These are phyloP conservation scores for Leptocoma aspasia DNA, from an alignment of 2,113 vertebrate genomes.

Conservation along the genomic window DNA sequence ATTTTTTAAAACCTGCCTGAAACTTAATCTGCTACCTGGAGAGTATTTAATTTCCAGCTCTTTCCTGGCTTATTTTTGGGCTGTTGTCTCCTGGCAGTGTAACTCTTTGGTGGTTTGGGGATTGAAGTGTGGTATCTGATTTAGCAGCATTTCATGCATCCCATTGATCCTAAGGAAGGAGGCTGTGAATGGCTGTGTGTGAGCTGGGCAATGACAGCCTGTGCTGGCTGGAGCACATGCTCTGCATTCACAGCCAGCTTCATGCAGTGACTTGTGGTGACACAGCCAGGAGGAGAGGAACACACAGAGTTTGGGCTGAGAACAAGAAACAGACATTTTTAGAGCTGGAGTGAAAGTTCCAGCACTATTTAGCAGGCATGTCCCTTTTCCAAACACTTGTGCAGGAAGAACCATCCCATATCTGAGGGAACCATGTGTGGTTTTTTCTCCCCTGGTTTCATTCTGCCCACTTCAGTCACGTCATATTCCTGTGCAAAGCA, in stretches of 20 bases:
- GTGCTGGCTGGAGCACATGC: not conserved
- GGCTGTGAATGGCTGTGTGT: not conserved
- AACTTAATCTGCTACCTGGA: not conserved
- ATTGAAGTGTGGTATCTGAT: not conserved
- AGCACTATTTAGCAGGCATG: not conserved
- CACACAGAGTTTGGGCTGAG: not conserved
- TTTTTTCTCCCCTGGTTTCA: not conserved
- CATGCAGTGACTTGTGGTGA: not conserved
- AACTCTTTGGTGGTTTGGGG: not conserved
- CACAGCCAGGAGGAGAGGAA: not conserved
- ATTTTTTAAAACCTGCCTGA: not conserved
- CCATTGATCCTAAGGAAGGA: not conserved
- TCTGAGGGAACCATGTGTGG: not conserved
- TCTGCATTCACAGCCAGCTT: not conserved
- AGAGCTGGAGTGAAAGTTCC: not conserved
- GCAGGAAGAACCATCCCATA: not conserved
- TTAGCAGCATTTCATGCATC: not conserved
- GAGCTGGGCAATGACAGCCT: not conserved
- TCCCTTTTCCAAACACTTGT: not conserved
- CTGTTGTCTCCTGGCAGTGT: not conserved
- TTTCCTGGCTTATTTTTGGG: not conserved
- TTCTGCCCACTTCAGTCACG: not conserved
- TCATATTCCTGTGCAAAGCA: rapidly evolving
- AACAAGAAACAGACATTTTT: not conserved
- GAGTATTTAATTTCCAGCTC: not conserved